Percentiles rank a stretch among this genome's conserved stretches.
These are phyloP conservation scores for Amphimedon queenslandica DNA, from an alignment of 37 sponge, comb jelly and placozoan species.

Conservation along the genomic window DNA sequence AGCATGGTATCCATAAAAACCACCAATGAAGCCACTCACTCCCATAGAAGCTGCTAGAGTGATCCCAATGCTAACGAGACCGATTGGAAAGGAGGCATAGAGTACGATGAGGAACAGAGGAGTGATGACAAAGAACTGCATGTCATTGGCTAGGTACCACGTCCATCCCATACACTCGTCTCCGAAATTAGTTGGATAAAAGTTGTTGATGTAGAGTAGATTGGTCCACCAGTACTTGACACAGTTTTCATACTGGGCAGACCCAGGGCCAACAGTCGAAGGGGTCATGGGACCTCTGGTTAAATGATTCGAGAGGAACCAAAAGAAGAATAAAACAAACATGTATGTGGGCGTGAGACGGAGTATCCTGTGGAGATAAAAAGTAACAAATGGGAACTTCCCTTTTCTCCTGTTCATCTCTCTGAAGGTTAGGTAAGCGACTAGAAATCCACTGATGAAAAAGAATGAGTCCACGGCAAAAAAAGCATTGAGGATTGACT, in stretches of 20 bases:
- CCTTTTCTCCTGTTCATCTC: conserved; percentile 58
- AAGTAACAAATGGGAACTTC: conserved; percentile 49
- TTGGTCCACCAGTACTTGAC: conserved; percentile 89
- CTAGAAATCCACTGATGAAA: conserved; percentile 78
- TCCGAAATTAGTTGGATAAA: conserved; percentile 55
- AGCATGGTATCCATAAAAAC: conserved; percentile 30
- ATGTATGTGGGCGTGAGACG: conserved; percentile 74
- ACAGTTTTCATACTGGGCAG: conserved; percentile 15
- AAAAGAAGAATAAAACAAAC: conserved; percentile 61
- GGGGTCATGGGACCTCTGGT: background rate
- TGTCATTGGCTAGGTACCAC: conserved; percentile 91
- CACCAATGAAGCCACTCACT: conserved; percentile 43
- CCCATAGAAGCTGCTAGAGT: conserved; percentile 13
- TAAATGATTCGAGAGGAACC: conserved; percentile 39
- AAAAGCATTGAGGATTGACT: conserved; percentile 43
- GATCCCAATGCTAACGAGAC: conserved; percentile 14
- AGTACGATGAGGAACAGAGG: conserved; percentile 68
- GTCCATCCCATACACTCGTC: conserved; percentile 77
- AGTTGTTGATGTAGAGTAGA: conserved; percentile 86
- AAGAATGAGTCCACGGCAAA: conserved; percentile 82
- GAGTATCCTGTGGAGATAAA: conserved; percentile 76
- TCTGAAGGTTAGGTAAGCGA: conserved; percentile 60
- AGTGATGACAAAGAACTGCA: conserved; percentile 84
- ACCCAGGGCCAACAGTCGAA: background rate
- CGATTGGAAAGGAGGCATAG: conserved; percentile 41